Percentiles rank a stretch among this genome's conserved stretches.
Evolutionary conservation across 2,797 vertebrate genomes (phyloP).

Genomic region (Ibycter americanus): DNA sequence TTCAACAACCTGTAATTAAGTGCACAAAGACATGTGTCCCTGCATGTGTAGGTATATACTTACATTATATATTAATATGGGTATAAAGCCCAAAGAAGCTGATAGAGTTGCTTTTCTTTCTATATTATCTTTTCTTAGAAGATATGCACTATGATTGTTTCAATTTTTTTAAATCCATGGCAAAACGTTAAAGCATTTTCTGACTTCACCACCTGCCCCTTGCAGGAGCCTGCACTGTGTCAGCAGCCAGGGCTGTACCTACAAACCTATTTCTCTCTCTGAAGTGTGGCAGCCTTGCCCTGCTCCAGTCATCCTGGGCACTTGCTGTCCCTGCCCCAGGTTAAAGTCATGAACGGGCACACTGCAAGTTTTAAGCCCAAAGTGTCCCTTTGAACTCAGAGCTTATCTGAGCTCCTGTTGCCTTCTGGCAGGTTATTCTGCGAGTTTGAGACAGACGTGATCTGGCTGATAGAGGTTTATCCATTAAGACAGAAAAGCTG

Average conservation of each 20-base stretch:
- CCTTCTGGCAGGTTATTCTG: background rate
- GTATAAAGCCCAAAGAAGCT: background rate
- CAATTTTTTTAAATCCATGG: background rate
- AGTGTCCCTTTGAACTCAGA: conserved; percentile 6
- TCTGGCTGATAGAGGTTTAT: background rate
- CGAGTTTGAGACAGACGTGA: accelerated
- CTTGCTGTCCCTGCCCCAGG: background rate
- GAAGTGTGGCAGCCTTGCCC: background rate
- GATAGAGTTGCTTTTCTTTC: background rate
- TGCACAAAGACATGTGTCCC: background rate
- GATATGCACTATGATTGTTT: background rate
- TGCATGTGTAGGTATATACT: background rate
- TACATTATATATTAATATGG: background rate
- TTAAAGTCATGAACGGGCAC: background rate
- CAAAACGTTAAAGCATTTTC: background rate
- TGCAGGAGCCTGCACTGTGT: accelerated
- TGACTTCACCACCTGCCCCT: background rate
- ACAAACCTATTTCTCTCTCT: background rate
- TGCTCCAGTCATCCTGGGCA: background rate
- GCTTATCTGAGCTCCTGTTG: background rate
- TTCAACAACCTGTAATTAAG: background rate
- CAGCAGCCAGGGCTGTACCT: background rate
- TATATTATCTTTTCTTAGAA: background rate
- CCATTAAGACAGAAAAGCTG: conserved; percentile 27
- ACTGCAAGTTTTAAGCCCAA: background rate